phyloP scores from a whole-genome alignment of 1,140 invertebrate species.

The Macrotrachela quadricornifera region DNA sequence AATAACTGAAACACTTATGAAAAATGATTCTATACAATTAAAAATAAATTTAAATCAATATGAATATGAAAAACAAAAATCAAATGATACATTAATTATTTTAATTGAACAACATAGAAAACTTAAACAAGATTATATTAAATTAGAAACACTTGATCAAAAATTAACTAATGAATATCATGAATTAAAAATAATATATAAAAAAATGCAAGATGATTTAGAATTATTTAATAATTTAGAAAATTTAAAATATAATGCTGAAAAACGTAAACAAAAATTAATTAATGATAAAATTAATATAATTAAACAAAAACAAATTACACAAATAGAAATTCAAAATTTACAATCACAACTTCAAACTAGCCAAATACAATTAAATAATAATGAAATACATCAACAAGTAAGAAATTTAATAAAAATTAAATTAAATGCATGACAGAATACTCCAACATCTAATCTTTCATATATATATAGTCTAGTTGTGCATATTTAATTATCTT shows the following conservation, averaged over 20 bases:
- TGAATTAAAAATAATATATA: background rate
- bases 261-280: conserved; percentile 2
- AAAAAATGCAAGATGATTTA: conserved; percentile 8
- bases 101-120: too few relatives aligned
- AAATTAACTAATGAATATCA: conserved; percentile 7
- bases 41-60: too few relatives aligned
- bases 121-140: background rate
- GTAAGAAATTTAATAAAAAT: too few relatives aligned
- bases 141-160: conserved; percentile 6
- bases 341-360: conserved; percentile 1
- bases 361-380: background rate
- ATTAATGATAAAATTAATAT: conserved; percentile 3
- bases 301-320: background rate
- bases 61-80: too few relatives aligned
- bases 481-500: too few relatives aligned
- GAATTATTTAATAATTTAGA: background rate
- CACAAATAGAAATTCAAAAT: background rate
- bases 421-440: too few relatives aligned
- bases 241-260: background rate
- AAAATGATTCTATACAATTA: background rate
- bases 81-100: too few relatives aligned
- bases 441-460: too few relatives aligned
- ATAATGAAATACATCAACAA: conserved; percentile 7
- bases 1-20: background rate
- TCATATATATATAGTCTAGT: too few relatives aligned